phyloP scores from a whole-genome alignment of 2,797 vertebrate genomes.

The Falco novaeseelandiae region DNA sequence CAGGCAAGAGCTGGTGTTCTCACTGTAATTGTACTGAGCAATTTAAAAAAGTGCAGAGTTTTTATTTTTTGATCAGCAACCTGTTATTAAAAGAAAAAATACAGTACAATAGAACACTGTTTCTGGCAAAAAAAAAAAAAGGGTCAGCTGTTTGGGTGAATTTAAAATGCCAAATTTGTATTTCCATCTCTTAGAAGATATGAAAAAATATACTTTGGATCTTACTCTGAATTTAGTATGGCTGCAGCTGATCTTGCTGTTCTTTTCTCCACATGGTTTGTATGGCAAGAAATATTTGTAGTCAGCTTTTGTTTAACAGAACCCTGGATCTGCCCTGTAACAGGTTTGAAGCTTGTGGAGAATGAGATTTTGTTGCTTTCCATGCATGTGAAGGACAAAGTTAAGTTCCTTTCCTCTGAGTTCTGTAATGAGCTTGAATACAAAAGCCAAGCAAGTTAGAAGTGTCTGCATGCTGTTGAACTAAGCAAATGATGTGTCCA shows the following conservation, averaged over 20 bases:
- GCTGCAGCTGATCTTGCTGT: neutral
- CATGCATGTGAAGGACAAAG: neutral
- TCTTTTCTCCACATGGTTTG: neutral
- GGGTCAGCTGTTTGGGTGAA: neutral
- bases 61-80: neutral
- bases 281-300: neutral
- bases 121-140: neutral
- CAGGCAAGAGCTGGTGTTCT: neutral
- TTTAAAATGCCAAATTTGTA: neutral
- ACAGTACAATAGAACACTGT: neutral
- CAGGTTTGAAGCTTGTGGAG: neutral
- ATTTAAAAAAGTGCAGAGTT: neutral
- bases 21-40: neutral
- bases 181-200: neutral
- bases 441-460: neutral
- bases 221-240: neutral
- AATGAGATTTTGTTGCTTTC: neutral
- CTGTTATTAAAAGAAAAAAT: neutral
- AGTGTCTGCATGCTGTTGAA: neutral
- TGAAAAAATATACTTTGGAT: neutral
- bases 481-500: neutral
- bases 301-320: neutral
- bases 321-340: neutral
- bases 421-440: neutral
- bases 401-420: neutral